Evolutionary conservation across 1,140 invertebrate genomes (phyloP).

Genomic region (Prorops nasuta): DNA sequence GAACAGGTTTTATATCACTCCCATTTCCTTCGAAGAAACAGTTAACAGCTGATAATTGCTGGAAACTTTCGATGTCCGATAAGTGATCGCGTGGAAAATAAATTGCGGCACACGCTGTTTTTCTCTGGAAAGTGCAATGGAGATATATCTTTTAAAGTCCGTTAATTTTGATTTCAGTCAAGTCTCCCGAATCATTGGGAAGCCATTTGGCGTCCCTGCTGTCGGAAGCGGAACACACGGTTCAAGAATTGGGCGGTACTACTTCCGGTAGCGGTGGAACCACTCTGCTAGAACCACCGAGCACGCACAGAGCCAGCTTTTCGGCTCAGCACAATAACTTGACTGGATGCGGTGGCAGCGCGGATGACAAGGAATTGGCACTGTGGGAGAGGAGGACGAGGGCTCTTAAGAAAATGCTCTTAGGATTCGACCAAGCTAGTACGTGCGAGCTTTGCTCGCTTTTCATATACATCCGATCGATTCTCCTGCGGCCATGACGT

Average conservation of each 20-base stretch:
- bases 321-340: constrained; percentile 60
- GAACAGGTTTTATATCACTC: no score
- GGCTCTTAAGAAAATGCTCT: constrained; percentile 73
- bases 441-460: constrained; percentile 50
- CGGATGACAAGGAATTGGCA: constrained; percentile 81
- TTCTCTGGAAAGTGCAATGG: not conserved
- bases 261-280: constrained; percentile 36
- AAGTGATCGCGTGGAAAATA: no score
- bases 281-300: constrained; percentile 50
- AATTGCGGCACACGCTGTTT: not conserved
- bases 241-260: constrained; percentile 69
- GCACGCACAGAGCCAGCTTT: constrained; percentile 56
- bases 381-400: constrained; percentile 84
- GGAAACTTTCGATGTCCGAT: no score
- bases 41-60: no score
- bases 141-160: not conserved
- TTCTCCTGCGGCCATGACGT: not conserved
- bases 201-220: constrained; percentile 72
- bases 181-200: constrained; percentile 68
- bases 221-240: constrained; percentile 75
- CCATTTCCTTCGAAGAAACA: no score
- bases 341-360: constrained; percentile 63
- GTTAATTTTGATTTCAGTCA: constrained; percentile 58
- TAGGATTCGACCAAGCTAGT: constrained; percentile 69
- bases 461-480: not conserved